Evolutionary conservation across 1,140 invertebrate genomes (phyloP), one percentile per base, ranked within the genome.

Genomic region (Drosophila kikkawai): DNA sequence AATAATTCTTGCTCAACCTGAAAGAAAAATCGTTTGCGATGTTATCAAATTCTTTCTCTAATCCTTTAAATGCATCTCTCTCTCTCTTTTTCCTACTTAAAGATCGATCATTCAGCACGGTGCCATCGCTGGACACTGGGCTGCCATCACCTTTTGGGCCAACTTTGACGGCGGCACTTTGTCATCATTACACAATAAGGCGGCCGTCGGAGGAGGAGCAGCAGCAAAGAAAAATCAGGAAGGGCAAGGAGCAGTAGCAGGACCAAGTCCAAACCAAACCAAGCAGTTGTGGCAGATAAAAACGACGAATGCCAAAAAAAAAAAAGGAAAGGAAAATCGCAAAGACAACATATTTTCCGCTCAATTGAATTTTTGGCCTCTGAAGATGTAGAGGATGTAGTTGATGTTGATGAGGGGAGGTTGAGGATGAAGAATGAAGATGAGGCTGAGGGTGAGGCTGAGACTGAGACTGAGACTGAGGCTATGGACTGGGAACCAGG

Each of bases 311-410:
- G 48, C 61, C 59, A 77, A 53, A 56, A 51, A 39, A 26, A 77
- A 53, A 56, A 51, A 39, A 26, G 17, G 17, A 74, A 77, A 69
- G 84, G 76, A 87, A 88, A 87, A 87, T 87, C 83, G 83, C 83
- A 87, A 87, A 87, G 84, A 87, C 83, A 87, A 87, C 83, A 86
- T 87, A 87, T 88, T 87, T 87, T 87, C 80, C 83, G 84, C 84
- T 87, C 83, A 87, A 87, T 87, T 87, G 83, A 87, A 87, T 87
- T 87, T 87, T 79, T 87, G 84, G 83, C 80, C 83, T 87, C 82
- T 76, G 81, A 55, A 39, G 47, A 63, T 51, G 70, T 44, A 36
- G 58, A 61, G 36, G 19, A 19, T 61, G 56, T 50, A 74, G 67
- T 56, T 45, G 65, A 69, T 65, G 59, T 56, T 56, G 65, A 69